Evolutionary conservation across 2,113 vertebrate species (phyloP).

Genomic region (Microcebus jonahi): DNA sequence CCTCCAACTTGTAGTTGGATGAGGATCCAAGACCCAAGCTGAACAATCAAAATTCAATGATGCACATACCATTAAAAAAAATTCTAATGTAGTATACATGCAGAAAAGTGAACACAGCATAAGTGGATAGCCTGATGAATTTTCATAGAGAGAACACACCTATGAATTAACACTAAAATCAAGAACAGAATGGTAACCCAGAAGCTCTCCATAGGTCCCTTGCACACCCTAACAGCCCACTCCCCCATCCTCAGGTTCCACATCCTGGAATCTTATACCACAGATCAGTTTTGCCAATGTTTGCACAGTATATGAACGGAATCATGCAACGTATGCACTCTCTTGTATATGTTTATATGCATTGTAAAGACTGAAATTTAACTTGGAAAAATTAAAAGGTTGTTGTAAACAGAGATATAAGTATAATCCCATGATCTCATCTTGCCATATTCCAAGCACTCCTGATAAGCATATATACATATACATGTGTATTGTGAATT

Average conservation of each 20-base stretch:
- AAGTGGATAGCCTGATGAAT: too few species aligned
- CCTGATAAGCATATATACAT: background rate
- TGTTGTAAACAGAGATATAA: background rate
- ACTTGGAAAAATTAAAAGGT: background rate
- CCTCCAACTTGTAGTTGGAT: background rate
- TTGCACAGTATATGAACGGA: background rate
- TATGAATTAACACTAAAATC: background rate
- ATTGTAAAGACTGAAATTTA: background rate
- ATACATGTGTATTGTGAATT: background rate
- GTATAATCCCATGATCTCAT: background rate
- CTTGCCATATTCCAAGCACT: background rate
- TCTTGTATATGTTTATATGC: background rate
- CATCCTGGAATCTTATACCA: background rate
- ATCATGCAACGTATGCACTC: background rate
- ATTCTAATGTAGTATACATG: background rate
- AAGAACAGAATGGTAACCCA: background rate
- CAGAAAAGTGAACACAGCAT: background rate
- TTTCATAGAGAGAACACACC: background rate
- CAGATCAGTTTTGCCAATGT: background rate
- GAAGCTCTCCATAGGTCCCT: background rate
- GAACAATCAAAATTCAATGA: background rate
- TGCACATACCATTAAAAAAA: background rate
- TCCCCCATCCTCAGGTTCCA: background rate
- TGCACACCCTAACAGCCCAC: background rate
- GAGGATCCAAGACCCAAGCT: background rate